Conservation (phyloP, 2,113 vertebrate genomes). For the Python bivittatus region DNA sequence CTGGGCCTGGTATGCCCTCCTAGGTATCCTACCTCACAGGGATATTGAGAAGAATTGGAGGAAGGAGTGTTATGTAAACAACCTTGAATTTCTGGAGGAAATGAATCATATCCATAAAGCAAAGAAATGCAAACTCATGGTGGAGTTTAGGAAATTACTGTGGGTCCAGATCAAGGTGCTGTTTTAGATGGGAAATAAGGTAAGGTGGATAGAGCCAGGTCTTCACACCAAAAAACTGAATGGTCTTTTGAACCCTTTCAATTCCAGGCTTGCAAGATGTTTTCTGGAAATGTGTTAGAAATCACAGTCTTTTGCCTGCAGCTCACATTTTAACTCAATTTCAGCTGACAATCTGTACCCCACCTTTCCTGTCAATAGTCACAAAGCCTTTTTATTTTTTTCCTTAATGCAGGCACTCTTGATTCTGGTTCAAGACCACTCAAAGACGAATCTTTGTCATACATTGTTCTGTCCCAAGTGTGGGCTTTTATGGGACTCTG, state of each 20-base stretch:
- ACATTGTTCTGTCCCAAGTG: background rate
- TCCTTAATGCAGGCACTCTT: accelerated
- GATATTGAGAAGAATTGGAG: background rate
- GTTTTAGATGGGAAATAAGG: background rate
- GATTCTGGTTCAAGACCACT: background rate
- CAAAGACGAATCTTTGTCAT: background rate
- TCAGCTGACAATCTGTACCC: background rate
- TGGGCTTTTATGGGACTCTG: slow-evolving; percentile 9
- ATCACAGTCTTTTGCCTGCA: background rate
- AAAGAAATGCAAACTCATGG: background rate
- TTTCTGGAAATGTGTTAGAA: slow-evolving; percentile 7
- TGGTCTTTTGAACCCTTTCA: background rate
- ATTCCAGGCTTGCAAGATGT: background rate
- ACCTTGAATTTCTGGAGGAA: background rate
- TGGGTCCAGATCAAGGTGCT: background rate
- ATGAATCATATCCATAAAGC: background rate
- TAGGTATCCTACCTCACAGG: background rate
- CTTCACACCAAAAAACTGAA: background rate
- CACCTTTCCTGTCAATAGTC: background rate
- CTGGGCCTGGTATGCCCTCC: background rate
- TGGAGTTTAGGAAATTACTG: background rate
- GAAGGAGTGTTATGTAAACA: background rate
- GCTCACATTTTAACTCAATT: slow-evolving; percentile 32
- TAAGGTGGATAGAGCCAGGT: background rate
- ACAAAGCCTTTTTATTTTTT: background rate